Conservation (phyloP, 2,888 invertebrate species). For the Amiota communis region DNA sequence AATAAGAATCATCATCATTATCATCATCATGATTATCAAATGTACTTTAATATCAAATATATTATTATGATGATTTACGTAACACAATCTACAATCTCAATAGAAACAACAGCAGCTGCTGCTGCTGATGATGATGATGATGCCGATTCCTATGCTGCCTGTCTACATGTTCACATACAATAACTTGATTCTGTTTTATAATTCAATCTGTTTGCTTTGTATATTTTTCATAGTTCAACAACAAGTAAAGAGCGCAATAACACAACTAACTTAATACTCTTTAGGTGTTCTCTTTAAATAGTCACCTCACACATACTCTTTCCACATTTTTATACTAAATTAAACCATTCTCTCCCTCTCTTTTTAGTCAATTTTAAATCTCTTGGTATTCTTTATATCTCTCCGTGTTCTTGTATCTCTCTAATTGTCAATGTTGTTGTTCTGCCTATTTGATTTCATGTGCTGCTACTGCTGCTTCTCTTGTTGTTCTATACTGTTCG, state of each 20-base stretch:
- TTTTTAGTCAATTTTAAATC: too few species aligned
- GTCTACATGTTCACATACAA: conserved; percentile 18
- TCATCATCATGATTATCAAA: too few species aligned
- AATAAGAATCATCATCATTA: too few species aligned
- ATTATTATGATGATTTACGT: conserved; percentile 10
- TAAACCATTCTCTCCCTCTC: neutral
- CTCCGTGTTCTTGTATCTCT: too few species aligned
- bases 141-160: neutral
- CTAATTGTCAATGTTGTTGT: conserved; percentile 10
- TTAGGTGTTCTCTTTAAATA: too few species aligned
- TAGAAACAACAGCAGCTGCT: conserved; percentile 2
- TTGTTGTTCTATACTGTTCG: neutral
- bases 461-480: conserved; percentile 1
- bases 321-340: too few species aligned
- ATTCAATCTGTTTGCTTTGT: conserved; percentile 19
- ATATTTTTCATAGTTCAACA: neutral
- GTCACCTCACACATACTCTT: too few species aligned
- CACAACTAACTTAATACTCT: too few species aligned
- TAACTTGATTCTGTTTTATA: conserved; percentile 29
- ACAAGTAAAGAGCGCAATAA: too few species aligned
- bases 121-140: neutral
- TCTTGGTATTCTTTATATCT: too few species aligned
- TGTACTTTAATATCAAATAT: conserved; percentile 6
- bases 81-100: conserved; percentile 12
- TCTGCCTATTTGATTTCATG: conserved; percentile 12